Conservation (phyloP, 53 echinoderm and acorn worm genomes). For the Paracentrotus lividus region DNA sequence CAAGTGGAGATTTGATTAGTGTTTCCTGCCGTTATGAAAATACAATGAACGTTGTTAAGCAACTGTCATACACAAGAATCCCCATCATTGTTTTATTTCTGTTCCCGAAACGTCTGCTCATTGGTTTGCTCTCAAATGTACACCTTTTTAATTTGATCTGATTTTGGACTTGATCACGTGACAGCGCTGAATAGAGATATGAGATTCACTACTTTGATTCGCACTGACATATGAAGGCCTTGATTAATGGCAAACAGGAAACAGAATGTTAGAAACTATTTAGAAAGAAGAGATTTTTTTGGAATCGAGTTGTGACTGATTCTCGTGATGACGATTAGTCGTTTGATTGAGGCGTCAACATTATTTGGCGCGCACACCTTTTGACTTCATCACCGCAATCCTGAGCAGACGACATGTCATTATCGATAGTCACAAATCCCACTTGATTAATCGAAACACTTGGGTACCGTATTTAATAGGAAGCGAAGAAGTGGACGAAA, state of each 20-base stretch:
- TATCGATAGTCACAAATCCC: constrained; percentile 12
- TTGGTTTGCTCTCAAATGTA: neutral
- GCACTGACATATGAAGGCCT: constrained; percentile 63
- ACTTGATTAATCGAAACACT: neutral
- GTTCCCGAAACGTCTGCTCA: constrained; percentile 30
- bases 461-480: neutral
- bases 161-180: constrained; percentile 10
- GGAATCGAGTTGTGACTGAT: constrained; percentile 45
- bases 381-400: neutral
- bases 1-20: constrained; percentile 34
- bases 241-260: constrained; percentile 67
- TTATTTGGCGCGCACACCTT: constrained; percentile 50
- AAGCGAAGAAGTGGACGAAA: neutral
- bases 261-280: constrained; percentile 69
- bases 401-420: constrained; percentile 44
- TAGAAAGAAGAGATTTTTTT: constrained; percentile 50
- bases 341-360: constrained; percentile 43
- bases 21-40: constrained; percentile 60
- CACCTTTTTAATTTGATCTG: constrained; percentile 13
- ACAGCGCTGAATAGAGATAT: constrained; percentile 48
- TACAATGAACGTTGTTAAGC: constrained; percentile 64
- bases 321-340: constrained; percentile 43
- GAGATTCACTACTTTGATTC: constrained; percentile 62
- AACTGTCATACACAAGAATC: constrained; percentile 48
- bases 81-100: constrained; percentile 57